phyloP scores from a whole-genome alignment of 2,113 vertebrate genomes.

The Boulengeromyrus knoepffleri region DNA sequence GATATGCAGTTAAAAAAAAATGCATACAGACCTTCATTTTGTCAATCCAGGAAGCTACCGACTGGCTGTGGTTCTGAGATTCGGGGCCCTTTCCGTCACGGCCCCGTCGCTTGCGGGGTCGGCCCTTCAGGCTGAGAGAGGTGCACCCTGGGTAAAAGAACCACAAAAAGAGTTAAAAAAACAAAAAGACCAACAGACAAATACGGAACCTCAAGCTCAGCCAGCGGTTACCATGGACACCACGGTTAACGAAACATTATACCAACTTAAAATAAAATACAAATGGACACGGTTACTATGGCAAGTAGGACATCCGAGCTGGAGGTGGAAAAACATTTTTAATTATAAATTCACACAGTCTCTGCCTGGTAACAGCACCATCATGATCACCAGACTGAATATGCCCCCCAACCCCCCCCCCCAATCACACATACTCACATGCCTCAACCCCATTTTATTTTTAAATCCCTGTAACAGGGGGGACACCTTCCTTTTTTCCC shows the following conservation, averaged over 20 bases:
- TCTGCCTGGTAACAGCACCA: not conserved
- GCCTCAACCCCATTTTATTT: not conserved
- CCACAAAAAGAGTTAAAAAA: not conserved
- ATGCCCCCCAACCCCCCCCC: not conserved
- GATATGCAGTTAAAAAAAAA: not conserved
- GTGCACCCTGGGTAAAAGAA: slow-evolving; percentile 49
- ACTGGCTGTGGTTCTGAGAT: slow-evolving; percentile 39
- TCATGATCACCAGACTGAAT: not conserved
- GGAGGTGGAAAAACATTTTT: not conserved
- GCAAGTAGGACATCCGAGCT: not conserved
- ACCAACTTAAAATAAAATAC: not conserved
- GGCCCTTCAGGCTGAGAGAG: slow-evolving; percentile 64
- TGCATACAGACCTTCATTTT: slow-evolving; percentile 54
- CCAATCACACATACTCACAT: not conserved
- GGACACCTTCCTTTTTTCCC: not conserved
- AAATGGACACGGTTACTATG: not conserved
- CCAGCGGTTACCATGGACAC: not conserved
- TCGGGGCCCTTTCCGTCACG: slow-evolving; percentile 44
- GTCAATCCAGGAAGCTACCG: slow-evolving; percentile 60
- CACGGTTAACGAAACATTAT: not conserved
- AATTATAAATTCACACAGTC: not conserved
- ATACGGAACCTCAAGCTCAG: not conserved
- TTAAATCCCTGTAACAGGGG: not conserved
- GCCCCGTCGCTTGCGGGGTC: slow-evolving; percentile 60
- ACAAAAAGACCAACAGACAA: not conserved